Evolutionary conservation across 2,888 invertebrate genomes (phyloP), one percentile per base, ranked within the genome.

Genomic region (Caenorhabditis sp.): DNA sequence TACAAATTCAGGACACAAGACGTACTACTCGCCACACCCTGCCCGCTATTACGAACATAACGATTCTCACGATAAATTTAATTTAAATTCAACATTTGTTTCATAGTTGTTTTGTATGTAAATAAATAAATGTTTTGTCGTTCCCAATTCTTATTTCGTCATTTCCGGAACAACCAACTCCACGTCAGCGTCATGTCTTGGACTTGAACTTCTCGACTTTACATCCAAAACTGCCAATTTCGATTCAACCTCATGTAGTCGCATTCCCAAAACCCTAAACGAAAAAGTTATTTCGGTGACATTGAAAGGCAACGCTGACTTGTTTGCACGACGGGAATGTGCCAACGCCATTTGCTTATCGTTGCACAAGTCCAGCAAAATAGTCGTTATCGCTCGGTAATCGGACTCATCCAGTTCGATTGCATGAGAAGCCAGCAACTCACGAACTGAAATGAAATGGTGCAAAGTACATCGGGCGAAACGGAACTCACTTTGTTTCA

Each of bases 291-390:
- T 6, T 11, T 59, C 45, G 22, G 13, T 46, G 24, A 41, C 27
- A 56, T 2, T 32, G 41, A 30, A 30, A 27, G 6, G 24, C 35
- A 39, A 43, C 17, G 43, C 70, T 43, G 13, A 94, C 94, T 93
- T 93, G 90, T 95, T 95, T 5, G 95, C 93, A 90, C 94, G 94
- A 86, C 94, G 93, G 86, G 95, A 95, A 90, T 95, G 95, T 78
- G 93, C 93, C 27, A 95, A 90, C 1, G 94, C 94, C 71, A 94
- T 91, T 53, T 93, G 93, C 90, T 95, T 95, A 89, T 95, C 95
- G 90, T 94, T 94, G 37, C 95, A 91, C 50, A 94, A 93, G 89
- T 95, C 95, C 84, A 95, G 91, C 39, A 95, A 90, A 6, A 94
- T 94, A 58, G 93, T 91, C 81, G 94, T 93, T 17, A 95, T 90